These are phyloP conservation scores for Phaenicophaeus curvirostris DNA, from an alignment of 2,797 vertebrate species.

Conservation along the genomic window DNA sequence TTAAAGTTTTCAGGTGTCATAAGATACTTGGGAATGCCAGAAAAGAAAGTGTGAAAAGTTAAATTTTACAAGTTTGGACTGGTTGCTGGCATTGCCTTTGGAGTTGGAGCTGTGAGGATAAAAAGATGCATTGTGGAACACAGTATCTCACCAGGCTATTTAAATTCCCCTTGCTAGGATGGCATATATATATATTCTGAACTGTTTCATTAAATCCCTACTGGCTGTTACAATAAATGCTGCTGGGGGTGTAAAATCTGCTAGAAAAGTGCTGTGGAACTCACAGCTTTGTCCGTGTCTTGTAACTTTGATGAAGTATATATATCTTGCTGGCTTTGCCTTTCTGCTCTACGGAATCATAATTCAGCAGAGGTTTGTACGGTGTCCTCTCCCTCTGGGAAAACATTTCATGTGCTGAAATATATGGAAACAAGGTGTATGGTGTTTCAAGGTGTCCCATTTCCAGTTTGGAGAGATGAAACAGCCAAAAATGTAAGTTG, in stretches of 20 bases:
- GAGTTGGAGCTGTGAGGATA: not conserved
- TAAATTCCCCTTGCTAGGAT: not conserved
- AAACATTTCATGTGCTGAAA: not conserved
- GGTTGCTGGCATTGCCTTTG: not conserved
- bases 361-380: not conserved
- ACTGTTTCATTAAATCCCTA: not conserved
- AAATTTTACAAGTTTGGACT: not conserved
- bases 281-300: not conserved
- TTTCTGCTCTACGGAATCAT: not conserved
- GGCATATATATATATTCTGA: not conserved
- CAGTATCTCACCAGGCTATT: not conserved
- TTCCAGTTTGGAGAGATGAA: not conserved
- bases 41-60: not conserved
- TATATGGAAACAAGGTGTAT: not conserved
- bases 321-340: not conserved
- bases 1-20: constrained; percentile 25
- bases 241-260: not conserved
- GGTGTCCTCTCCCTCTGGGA: not conserved
- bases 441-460: not conserved
- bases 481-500: not conserved
- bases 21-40: constrained; percentile 4
- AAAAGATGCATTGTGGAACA: not conserved
- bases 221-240: not conserved
- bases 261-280: not conserved
- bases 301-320: not conserved